Conservation (phyloP, 2,113 vertebrate genomes). For the Periophthalmodon schlosseri region DNA sequence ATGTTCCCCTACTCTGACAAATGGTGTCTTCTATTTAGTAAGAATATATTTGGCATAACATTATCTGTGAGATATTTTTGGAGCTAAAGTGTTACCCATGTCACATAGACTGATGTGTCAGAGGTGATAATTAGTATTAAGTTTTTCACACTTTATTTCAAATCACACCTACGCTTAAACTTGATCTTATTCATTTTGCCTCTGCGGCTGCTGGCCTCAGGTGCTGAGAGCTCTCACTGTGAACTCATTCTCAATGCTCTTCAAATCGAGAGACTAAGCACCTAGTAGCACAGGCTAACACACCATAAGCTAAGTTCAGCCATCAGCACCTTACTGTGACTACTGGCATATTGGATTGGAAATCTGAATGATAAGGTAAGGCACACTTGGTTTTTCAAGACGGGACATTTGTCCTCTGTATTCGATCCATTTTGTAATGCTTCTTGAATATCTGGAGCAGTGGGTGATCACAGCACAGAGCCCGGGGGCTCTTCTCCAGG, state of each 20-base stretch:
- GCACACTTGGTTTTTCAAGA: no score
- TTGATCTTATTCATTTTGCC: conserved; percentile 12
- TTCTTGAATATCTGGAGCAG: background rate
- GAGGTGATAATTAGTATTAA: conserved; percentile 30
- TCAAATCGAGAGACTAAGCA: conserved; percentile 44
- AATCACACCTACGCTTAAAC: conserved; percentile 2
- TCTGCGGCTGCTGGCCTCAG: conserved; percentile 21
- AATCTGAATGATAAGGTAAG: no score
- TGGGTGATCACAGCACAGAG: no score
- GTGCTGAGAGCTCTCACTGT: conserved; percentile 19
- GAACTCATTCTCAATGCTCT: conserved; percentile 35
- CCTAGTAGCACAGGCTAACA: conserved; percentile 29
- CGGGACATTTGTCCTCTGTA: background rate
- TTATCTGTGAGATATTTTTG: background rate
- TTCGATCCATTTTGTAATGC: background rate
- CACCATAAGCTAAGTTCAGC: background rate
- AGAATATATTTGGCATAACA: background rate
- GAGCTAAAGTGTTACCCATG: background rate
- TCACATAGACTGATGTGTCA: conserved; percentile 13
- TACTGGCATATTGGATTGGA: no score
- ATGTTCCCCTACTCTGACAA: background rate
- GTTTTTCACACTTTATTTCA: background rate
- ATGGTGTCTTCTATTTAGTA: background rate
- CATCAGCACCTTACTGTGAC: no score
- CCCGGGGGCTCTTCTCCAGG: no score